A percentile compares a stretch with the other conserved stretches of the same genome.
These are phyloP conservation scores for Cephus sareptanus DNA, from an alignment of 2,888 invertebrate genomes.

Conservation along the genomic window DNA sequence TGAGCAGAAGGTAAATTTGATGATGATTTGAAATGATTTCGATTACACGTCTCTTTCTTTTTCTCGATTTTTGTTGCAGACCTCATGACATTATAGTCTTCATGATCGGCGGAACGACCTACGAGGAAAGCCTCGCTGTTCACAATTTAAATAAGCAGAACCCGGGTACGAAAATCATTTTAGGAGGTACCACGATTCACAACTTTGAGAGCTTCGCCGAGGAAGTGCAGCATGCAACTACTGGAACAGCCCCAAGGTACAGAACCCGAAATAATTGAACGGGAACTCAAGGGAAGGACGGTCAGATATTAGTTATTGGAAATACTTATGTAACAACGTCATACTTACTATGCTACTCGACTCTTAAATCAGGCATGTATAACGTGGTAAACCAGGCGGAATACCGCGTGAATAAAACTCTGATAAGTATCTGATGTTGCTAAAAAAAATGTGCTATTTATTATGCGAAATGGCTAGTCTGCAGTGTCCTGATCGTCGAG, in stretches of 20 bases:
- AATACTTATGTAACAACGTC: background rate
- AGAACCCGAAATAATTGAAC: conserved; percentile 62
- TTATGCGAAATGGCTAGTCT: conserved; percentile 17
- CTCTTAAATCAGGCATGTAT: background rate
- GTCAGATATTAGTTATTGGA: background rate
- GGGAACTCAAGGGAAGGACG: background rate
- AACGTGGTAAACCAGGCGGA: background rate
- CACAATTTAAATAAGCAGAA: conserved; percentile 83
- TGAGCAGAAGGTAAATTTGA: conserved; percentile 67
- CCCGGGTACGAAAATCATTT: conserved; percentile 79
- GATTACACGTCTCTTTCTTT: background rate
- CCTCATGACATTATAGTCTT: conserved; percentile 96
- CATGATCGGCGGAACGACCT: conserved; percentile 95
- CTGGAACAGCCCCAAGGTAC: conserved; percentile 74
- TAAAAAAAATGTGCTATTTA: background rate
- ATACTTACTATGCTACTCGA: background rate
- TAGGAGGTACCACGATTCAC: conserved; percentile 94
- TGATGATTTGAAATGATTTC: background rate
- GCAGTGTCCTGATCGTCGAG: conserved; percentile 43
- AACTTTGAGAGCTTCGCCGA: conserved; percentile 85
- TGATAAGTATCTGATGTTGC: background rate
- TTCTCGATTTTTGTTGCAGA: conserved; percentile 61
- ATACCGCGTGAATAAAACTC: background rate
- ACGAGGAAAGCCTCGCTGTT: conserved; percentile 92
- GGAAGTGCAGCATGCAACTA: conserved; percentile 78